These are phyloP conservation scores for Trichonephila clavata DNA, from an alignment of 1,140 invertebrate species.

Conservation along the genomic window DNA sequence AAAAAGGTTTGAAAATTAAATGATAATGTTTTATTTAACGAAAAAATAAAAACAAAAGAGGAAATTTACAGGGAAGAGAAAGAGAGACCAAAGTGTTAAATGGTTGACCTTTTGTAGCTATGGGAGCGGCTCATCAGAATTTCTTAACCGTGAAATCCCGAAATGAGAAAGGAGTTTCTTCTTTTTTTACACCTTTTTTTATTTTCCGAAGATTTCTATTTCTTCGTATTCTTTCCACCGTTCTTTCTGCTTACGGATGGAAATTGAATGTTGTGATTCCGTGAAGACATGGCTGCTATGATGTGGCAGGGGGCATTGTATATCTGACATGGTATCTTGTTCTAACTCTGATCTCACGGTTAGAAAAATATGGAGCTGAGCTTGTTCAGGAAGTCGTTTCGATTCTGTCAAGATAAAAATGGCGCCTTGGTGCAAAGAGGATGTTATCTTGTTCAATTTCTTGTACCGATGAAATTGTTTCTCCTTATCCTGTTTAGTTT, in stretches of 20 bases:
- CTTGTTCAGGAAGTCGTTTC: background rate
- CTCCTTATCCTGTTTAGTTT: background rate
- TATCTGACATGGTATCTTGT: background rate
- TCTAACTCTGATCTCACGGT: background rate
- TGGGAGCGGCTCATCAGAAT: conserved; percentile 9
- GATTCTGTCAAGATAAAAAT: conserved; percentile 28
- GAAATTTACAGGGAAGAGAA: background rate
- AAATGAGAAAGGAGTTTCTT: conserved; percentile 17
- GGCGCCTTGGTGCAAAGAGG: background rate
- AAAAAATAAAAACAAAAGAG: background rate
- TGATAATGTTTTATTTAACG: background rate
- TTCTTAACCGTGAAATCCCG: background rate
- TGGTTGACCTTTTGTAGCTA: background rate
- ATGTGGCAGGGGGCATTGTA: background rate
- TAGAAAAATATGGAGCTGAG: background rate
- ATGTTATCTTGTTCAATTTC: background rate
- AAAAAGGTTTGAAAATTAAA: too few species aligned
- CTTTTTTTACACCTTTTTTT: background rate
- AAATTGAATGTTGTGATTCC: conserved; percentile 4
- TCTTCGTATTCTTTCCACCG: background rate
- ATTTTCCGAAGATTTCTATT: background rate
- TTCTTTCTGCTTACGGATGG: background rate
- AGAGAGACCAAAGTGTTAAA: background rate
- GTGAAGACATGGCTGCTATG: background rate
- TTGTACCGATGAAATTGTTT: background rate